Evolutionary conservation across 2,888 invertebrate species (phyloP).

Genomic region (Brachyopa scutellaris): DNA sequence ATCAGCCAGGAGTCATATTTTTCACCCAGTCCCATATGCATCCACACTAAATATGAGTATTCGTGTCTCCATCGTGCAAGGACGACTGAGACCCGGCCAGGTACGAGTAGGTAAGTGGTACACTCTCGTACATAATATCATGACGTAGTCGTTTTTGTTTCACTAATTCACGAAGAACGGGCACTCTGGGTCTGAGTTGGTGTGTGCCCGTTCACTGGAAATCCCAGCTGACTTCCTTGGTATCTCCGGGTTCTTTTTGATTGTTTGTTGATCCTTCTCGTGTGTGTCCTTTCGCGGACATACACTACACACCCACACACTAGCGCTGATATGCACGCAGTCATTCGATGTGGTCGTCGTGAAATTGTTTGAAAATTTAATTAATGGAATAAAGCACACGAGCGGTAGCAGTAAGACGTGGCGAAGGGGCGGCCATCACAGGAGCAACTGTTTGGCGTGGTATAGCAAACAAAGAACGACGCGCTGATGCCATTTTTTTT

Average conservation of each 20-base stretch:
- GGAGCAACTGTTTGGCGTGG: slow-evolving; percentile 49
- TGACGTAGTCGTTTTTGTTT: slow-evolving; percentile 63
- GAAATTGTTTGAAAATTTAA: slow-evolving; percentile 73
- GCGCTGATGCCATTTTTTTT: slow-evolving; percentile 28
- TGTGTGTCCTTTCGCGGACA: slow-evolving; percentile 40
- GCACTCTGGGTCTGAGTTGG: not conserved
- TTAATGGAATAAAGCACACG: slow-evolving; percentile 60
- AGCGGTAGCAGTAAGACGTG: slow-evolving; percentile 6
- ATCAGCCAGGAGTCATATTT: slow-evolving; percentile 28
- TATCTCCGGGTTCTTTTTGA: slow-evolving; percentile 17
- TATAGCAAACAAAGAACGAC: slow-evolving; percentile 42
- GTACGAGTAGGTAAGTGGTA: slow-evolving; percentile 58
- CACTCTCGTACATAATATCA: slow-evolving; percentile 56
- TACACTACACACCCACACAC: slow-evolving; percentile 50
- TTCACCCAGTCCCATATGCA: not conserved
- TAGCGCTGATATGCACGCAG: slow-evolving; percentile 32
- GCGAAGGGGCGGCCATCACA: too few relatives aligned
- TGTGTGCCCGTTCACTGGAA: not conserved
- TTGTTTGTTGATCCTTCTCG: slow-evolving; percentile 56
- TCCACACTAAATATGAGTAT: not conserved
- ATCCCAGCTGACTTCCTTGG: slow-evolving; percentile 55
- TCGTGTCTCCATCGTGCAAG: slow-evolving; percentile 32
- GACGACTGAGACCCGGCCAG: slow-evolving; percentile 43
- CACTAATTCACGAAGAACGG: slow-evolving; percentile 57
- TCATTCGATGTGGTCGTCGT: slow-evolving; percentile 61